A percentile compares a stretch with the other conserved stretches of the same genome.
These are phyloP conservation scores for Paralichthys olivaceus DNA, from an alignment of 2,113 vertebrate genomes.

Conservation along the genomic window DNA sequence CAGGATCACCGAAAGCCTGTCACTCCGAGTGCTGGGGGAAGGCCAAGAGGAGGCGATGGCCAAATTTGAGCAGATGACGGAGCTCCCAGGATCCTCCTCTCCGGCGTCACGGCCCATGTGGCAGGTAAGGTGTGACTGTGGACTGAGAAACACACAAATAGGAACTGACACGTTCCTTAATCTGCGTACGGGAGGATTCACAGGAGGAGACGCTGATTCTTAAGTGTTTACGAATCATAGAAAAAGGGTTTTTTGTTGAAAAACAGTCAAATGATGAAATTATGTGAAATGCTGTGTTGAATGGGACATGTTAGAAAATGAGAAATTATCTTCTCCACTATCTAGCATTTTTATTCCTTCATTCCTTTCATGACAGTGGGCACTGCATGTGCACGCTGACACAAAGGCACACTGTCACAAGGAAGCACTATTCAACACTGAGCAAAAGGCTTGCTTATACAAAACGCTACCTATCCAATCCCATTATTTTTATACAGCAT, in stretches of 20 bases:
- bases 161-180: constrained; percentile 44
- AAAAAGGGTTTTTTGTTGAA: constrained; percentile 27
- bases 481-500: constrained; percentile 21
- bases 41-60: constrained; percentile 74
- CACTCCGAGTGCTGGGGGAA: constrained; percentile 70
- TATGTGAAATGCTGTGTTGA: constrained; percentile 69
- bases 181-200: neutral
- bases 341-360: constrained; percentile 34
- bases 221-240: constrained; percentile 43
- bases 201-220: constrained; percentile 42
- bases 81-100: constrained; percentile 67
- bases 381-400: constrained; percentile 2
- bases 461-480: constrained; percentile 14
- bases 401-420: constrained; percentile 20
- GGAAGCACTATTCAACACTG: neutral
- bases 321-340: constrained; percentile 23
- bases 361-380: constrained; percentile 27
- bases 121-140: constrained; percentile 80
- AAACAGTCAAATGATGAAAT: constrained; percentile 74
- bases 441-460: neutral
- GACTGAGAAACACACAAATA: constrained; percentile 32
- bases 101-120: constrained; percentile 50
- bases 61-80: constrained; percentile 70
- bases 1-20: constrained; percentile 70
- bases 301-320: constrained; percentile 45